phyloP scores from a whole-genome alignment of 2,888 invertebrate species.

The Brachylomia viminalis region DNA sequence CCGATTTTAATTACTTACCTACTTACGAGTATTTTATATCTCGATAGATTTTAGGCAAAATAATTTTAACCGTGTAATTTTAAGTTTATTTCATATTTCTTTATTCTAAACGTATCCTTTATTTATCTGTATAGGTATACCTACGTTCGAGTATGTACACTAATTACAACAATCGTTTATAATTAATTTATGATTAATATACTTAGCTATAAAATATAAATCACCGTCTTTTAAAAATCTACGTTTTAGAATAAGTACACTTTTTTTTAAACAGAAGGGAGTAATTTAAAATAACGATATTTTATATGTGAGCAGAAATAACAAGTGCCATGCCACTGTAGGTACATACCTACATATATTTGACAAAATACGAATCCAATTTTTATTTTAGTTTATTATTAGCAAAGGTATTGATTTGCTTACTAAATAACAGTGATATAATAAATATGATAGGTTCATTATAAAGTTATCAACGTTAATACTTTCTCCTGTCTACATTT shows the following conservation, averaged over 20 bases:
- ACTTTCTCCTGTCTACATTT: not conserved
- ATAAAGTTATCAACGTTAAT: not conserved
- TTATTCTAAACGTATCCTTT: not conserved
- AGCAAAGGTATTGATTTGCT: too few relatives aligned
- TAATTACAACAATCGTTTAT: not conserved
- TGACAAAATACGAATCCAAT: not conserved
- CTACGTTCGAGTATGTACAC: not conserved
- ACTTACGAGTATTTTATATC: not conserved
- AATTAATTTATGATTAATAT: not conserved
- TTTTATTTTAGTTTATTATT: not conserved
- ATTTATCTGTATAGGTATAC: not conserved
- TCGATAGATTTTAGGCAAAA: too few relatives aligned
- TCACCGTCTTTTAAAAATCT: not conserved
- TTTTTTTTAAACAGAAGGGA: not conserved
- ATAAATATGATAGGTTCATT: not conserved
- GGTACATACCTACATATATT: not conserved
- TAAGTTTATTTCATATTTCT: not conserved
- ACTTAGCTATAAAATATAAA: not conserved
- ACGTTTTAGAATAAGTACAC: not conserved
- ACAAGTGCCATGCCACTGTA: not conserved
- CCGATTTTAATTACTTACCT: not conserved
- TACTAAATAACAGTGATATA: not conserved
- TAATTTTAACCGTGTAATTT: not conserved
- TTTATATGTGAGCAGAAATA: not conserved
- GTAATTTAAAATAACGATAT: not conserved